Evolutionary conservation across 2,888 invertebrate genomes (phyloP), one percentile per base, ranked within the genome.

Genomic region (Chymomyza procnemis): DNA sequence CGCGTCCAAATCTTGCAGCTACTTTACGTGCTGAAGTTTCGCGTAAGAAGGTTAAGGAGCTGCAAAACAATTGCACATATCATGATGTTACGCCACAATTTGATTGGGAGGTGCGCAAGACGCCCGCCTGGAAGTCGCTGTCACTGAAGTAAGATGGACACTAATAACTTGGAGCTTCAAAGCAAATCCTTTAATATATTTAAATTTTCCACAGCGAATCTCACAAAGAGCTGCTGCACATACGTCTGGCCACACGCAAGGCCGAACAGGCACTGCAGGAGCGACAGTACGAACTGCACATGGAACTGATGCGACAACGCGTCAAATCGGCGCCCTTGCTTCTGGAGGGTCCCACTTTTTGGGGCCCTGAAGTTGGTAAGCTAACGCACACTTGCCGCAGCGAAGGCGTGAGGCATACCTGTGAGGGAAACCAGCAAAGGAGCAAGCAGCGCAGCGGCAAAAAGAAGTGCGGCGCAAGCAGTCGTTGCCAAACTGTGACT

Each of bases 51-150:
- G 74, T 90, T 0, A 80, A 85, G 61, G 89, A 90, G 63, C 71
- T 90, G 4, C 77, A 88, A 65, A 88, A 79, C 61, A 89, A 88
- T 66, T 89, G 89, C 62, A 89, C 85, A 1, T 88, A 75, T 18
- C 79, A 84, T 18, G 87, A 89, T 59, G 80, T 78, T 0, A 77
- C 80, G n/a, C 82, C 87, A 1, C 87, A 85, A 14, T 75, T 88
- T 4, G 90, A 90, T 70, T 91, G 91, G 91, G 91, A 90, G 74
- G 91, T 91, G 1, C 81, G 90, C 2, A 90, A 89, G 74, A 90
- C 90, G 5, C 91, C 91, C 0, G 91, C 91, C 4, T 91, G 91
- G 90, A 91, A 91, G 69, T 89, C 90, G 0, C 67, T 91, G 6
- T 80, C 89, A 2, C 74, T 89, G 3, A 90, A 90, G 91, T 91